Evolutionary conservation across 1,140 invertebrate genomes (phyloP).

Genomic region (Drosophila sucinea): DNA sequence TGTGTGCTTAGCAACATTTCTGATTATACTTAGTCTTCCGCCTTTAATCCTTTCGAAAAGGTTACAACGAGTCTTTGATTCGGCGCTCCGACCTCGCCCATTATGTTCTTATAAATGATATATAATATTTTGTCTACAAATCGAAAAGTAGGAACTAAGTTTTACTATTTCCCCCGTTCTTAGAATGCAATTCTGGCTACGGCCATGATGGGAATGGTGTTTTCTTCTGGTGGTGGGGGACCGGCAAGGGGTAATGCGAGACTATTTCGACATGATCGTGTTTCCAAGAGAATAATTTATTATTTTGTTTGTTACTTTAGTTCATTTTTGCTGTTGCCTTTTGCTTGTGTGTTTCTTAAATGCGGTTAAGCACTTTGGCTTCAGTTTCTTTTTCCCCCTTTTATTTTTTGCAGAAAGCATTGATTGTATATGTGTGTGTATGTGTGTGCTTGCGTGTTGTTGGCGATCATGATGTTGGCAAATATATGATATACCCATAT

Average conservation of each 20-base stretch:
- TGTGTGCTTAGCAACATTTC: too few species aligned
- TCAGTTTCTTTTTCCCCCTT: slow-evolving; percentile 17
- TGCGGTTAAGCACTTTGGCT: slow-evolving; percentile 71
- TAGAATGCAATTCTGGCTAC: neutral
- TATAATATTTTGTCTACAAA: too few species aligned
- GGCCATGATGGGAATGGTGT: slow-evolving; percentile 14
- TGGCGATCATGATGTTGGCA: slow-evolving; percentile 22
- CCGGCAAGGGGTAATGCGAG: slow-evolving; percentile 57
- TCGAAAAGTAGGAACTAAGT: too few species aligned
- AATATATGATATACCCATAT: slow-evolving; percentile 9
- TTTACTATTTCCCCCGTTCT: neutral
- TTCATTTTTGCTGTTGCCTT: slow-evolving; percentile 32
- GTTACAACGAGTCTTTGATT: too few species aligned
- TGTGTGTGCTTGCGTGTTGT: neutral
- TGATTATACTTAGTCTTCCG: too few species aligned
- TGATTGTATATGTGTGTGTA: neutral
- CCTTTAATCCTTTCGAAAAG: too few species aligned
- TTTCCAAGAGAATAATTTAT: slow-evolving; percentile 75
- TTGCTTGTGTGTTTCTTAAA: slow-evolving; percentile 63
- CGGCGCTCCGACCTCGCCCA: too few species aligned
- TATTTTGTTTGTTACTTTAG: slow-evolving; percentile 46
- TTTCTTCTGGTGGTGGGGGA: slow-evolving; percentile 31
- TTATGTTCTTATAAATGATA: too few species aligned
- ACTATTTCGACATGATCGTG: slow-evolving; percentile 73
- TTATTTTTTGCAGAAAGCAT: slow-evolving; percentile 18